Evolutionary conservation across 2,888 invertebrate species (phyloP), one percentile per base, ranked within the genome.

Genomic region (Pammene aurita): DNA sequence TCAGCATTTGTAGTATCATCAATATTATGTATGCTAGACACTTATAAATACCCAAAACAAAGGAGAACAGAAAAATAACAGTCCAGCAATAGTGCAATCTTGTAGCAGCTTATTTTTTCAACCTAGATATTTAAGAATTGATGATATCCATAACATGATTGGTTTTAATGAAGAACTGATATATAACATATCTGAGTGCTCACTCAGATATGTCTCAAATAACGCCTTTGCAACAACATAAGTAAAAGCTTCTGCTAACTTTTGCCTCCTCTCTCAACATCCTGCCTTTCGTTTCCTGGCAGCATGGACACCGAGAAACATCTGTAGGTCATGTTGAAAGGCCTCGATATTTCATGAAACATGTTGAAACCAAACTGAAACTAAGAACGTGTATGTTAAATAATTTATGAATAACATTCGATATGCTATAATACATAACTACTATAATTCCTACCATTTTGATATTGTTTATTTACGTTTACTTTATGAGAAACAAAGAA

Each of bases 211-310:
- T 38, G 38, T 38, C 38, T 6, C 38, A 2, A 5, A 38, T 48
- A 16, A 48, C 1, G 13, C n/a, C 18, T 41, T 41, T 52, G 18
- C 13, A 41, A n/a, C 2, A 14, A 57, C 2, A 42, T 34, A 60
- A 52, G 5, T 11, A n/a, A 52, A 46, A 57, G 14, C 46, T 26
- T 72, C 63, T 64, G 80, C 94, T 92, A 93, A 98, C 98, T 98
- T 95, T 99, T 99, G 76, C 98, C 98, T 78, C 99, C 98, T 79
- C 96, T 94, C 92, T 99, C 98, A 5, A 99, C 98, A 86, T 98
- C 98, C 80, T 97, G 96, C 67, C 98, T 94, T 81, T 98, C 98
- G 83, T 97, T 97, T 62, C 98, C 98, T 52, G 98, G 98, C 64
- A 98, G 89, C 98, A 99, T 98, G 10, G 98, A 97, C 0, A 98